Conservation (phyloP, 1,140 invertebrate species). For the Cydia fagiglandana region DNA sequence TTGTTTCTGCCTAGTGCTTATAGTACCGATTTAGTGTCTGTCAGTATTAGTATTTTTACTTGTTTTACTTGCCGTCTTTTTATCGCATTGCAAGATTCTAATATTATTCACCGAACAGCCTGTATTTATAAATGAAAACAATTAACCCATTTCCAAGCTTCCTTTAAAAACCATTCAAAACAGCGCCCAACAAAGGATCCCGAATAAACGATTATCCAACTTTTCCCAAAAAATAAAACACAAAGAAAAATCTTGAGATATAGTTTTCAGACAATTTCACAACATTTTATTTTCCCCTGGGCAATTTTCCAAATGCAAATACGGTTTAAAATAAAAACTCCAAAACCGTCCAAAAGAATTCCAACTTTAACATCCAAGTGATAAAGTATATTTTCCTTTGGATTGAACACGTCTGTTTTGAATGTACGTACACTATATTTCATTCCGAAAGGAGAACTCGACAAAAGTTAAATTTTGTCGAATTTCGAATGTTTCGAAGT, state of each 20-base stretch:
- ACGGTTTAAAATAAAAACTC: slow-evolving; percentile 18
- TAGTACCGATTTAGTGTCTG: too few relatives aligned
- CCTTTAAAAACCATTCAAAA: not conserved
- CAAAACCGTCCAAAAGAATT: not conserved
- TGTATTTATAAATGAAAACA: not conserved
- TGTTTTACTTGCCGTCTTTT: too few relatives aligned
- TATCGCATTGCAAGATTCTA: too few relatives aligned
- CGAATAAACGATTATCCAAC: slow-evolving; percentile 13
- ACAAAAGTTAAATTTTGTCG: slow-evolving; percentile 29
- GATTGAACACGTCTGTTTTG: not conserved
- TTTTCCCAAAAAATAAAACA: slow-evolving; percentile 20
- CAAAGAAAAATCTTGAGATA: slow-evolving; percentile 15
- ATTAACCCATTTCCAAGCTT: not conserved
- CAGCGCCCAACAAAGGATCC: slow-evolving; percentile 9
- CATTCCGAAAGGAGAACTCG: not conserved
- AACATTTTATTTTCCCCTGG: slow-evolving; percentile 23
- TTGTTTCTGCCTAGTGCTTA: too few relatives aligned
- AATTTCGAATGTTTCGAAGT: slow-evolving; percentile 30
- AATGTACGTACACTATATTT: slow-evolving; percentile 23
- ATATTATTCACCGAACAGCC: not conserved
- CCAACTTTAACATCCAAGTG: not conserved
- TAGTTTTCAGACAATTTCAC: slow-evolving; percentile 28
- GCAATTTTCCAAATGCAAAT: slow-evolving; percentile 30
- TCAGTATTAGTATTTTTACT: too few relatives aligned
- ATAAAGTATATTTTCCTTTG: not conserved